Base-by-base conservation (phyloP, 1,140 invertebrate species). In the Lepidurus arcticus region DNA sequence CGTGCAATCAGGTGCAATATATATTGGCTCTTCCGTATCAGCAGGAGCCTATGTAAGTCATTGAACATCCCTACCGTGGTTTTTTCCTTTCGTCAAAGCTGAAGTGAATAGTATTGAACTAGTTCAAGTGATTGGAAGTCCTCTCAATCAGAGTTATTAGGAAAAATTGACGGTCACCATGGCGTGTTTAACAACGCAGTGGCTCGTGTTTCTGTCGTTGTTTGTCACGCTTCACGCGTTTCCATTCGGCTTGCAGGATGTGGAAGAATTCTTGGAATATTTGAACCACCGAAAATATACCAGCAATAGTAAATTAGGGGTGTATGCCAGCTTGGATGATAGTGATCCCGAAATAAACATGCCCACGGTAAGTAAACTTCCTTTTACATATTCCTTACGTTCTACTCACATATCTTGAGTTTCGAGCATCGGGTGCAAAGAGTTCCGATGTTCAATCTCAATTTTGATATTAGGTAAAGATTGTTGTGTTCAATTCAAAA, bases 331-430 rank as follows among this genome's bases (percentile, higher is more conserved):
- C 6, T 65, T 65, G 7, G 13, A 21, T 65, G 53, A 65, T 34
- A 34, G 34, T 65, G 53, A 65, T 65, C 53, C 53, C 13, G 53
- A 65, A 65, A 65, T 65, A 65, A 65, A 65, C 21, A 65, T 65
- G 53, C 53, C 53, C 7, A 65, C 9, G 53, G 53, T 65, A 65
- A 65, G 6, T 65, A n/a, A 65, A n/a, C 53, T 7, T 65, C 53
- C 16, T 65, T n/a, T 65, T 1, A n/a, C 53, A 16, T 21, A n/a
- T 65, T 16, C 53, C 21, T 13, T 13, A 3, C 9, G 13, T 65
- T 65, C 21, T 1, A n/a, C 13, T n/a, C 16, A 16, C 8, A n/a
- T 65, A n/a, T 21, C 53, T 65, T 11, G 45, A 9, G 13, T 65
- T 21, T 7, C 34, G 34, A 34, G 4, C 34, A 34, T 34, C 3